phyloP scores from a whole-genome alignment of 2,888 invertebrate species.

The Caenorhabditis sp. region DNA sequence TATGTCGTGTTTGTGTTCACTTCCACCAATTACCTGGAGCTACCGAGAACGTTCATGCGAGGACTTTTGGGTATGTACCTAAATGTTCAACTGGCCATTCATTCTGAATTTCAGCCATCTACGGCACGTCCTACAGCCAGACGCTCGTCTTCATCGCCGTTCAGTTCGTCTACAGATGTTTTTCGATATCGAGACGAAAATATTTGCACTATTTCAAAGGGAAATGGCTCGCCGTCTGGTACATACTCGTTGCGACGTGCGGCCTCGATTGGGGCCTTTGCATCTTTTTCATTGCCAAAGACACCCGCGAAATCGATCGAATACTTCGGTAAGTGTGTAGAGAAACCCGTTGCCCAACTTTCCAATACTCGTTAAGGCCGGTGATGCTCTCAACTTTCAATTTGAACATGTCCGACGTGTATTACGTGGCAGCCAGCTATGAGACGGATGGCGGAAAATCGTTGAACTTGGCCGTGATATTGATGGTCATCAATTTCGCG shows the following conservation, averaged over 20 bases:
- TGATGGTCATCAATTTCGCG: constrained; percentile 50
- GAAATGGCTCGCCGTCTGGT: constrained; percentile 22
- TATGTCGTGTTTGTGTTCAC: constrained; percentile 51
- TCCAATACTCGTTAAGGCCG: background rate
- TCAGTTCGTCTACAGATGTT: constrained; percentile 42
- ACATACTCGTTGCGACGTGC: constrained; percentile 9
- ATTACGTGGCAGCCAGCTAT: constrained; percentile 46
- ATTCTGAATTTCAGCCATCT: constrained; percentile 26
- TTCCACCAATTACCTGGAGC: constrained; percentile 43
- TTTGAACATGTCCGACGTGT: constrained; percentile 28
- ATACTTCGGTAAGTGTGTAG: constrained; percentile 33
- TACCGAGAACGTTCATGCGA: constrained; percentile 22
- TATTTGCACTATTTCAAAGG: constrained; percentile 39
- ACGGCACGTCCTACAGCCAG: constrained; percentile 45
- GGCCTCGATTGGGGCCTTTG: constrained; percentile 49
- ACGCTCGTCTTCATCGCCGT: constrained; percentile 41
- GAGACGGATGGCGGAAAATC: constrained; percentile 5
- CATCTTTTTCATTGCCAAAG: constrained; percentile 30
- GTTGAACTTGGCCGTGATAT: constrained; percentile 21
- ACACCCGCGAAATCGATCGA: constrained; percentile 23
- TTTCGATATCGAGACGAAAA: constrained; percentile 20
- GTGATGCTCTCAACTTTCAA: constrained; percentile 18
- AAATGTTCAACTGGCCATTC: no score
- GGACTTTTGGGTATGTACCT: constrained; percentile 15
- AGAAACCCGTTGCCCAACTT: background rate